Conservation (phyloP, 2,113 vertebrate genomes). For the Corythornis madagascariensis region DNA sequence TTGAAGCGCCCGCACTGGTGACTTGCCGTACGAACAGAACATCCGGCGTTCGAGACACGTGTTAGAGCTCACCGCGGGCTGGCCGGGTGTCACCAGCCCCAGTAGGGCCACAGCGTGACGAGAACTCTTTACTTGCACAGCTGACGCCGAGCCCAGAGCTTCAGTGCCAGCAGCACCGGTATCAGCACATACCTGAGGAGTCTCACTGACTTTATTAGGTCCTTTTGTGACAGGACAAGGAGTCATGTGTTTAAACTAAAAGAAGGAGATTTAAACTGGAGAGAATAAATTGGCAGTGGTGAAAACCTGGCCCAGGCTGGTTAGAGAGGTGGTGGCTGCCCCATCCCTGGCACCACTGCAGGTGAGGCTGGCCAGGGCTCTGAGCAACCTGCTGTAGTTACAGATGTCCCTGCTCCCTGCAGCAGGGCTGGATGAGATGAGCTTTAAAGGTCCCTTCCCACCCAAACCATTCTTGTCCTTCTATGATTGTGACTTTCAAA, state of each 20-base stretch:
- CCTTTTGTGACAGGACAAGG: neutral
- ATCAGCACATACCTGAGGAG: no score
- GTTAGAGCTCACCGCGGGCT: no score
- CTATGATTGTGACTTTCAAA: neutral
- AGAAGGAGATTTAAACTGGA: neutral
- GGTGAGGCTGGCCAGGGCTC: neutral
- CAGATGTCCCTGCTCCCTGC: neutral
- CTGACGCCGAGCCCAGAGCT: neutral
- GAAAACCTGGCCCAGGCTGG: neutral
- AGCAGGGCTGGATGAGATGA: neutral
- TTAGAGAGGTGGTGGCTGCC: neutral
- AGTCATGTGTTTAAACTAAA: neutral
- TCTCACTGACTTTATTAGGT: neutral
- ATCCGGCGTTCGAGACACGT: neutral
- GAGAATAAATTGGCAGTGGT: neutral
- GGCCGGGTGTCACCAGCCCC: no score
- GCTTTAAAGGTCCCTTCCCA: neutral
- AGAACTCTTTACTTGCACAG: fast-evolving
- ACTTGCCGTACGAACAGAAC: neutral
- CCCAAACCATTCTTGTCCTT: neutral
- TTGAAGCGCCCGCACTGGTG: neutral
- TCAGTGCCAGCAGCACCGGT: no score
- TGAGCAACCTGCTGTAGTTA: neutral
- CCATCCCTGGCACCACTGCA: neutral
- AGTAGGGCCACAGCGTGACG: no score